Percentiles rank a stretch among this genome's conserved stretches.
phyloP scores from a whole-genome alignment of 2,888 invertebrate species.

The Parnassius apollo region DNA sequence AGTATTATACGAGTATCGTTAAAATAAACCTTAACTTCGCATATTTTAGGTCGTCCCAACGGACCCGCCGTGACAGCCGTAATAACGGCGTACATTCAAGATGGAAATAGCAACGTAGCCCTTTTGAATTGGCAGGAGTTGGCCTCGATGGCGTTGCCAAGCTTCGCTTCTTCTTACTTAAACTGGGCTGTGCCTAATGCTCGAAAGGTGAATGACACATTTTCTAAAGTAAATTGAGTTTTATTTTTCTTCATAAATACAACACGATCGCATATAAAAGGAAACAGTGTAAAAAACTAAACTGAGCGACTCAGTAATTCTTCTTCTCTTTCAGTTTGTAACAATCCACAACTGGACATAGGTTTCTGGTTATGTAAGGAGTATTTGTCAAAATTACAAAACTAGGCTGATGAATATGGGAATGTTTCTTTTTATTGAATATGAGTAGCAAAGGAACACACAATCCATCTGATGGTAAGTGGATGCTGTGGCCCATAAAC shows the following conservation, averaged over 20 bases:
- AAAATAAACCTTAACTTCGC: slow-evolving; percentile 17
- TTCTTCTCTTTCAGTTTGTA: no score
- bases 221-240: slow-evolving; percentile 4
- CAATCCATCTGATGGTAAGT: no score
- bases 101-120: slow-evolving; percentile 54
- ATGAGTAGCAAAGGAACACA: no score
- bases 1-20: slow-evolving; percentile 2
- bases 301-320: no score
- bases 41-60: slow-evolving; percentile 52
- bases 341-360: no score
- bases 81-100: slow-evolving; percentile 50
- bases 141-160: slow-evolving; percentile 49
- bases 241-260: neutral
- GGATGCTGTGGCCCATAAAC: no score
- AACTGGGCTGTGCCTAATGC: slow-evolving; percentile 70
- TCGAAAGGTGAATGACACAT: slow-evolving; percentile 45
- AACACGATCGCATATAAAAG: no score
- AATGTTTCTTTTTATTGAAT: no score
- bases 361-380: no score
- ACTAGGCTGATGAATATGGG: no score
- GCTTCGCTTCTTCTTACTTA: slow-evolving; percentile 52
- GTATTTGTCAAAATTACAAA: no score
- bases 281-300: no score
- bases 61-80: slow-evolving; percentile 59
- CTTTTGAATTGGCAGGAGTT: slow-evolving; percentile 67